phyloP scores from a whole-genome alignment of 2,888 invertebrate genomes.

The Liposcelis brunnea region DNA sequence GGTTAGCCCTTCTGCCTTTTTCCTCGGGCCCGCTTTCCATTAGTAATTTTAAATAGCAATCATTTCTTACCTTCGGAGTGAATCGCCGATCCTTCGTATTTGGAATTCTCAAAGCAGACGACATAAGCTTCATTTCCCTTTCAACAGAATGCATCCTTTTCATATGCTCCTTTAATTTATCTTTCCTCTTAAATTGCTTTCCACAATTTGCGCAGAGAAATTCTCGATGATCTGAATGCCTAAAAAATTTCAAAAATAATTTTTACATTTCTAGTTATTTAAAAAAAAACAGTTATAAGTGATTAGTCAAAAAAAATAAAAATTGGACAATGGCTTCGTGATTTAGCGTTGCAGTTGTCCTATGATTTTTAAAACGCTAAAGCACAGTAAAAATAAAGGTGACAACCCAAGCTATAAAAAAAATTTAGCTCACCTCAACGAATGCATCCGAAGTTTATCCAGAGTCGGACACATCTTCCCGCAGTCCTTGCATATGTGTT shows the following conservation, averaged over 20 bases:
- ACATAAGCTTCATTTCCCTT: conserved; percentile 17
- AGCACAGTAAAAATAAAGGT: conserved; percentile 7
- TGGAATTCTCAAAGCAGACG: too few relatives aligned
- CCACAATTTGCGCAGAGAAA: conserved; percentile 62
- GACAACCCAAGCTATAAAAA: conserved; percentile 8
- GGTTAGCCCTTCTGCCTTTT: too few relatives aligned
- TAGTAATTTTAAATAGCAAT: too few relatives aligned
- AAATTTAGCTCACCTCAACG: conserved; percentile 31
- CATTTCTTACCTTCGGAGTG: conserved; percentile 34
- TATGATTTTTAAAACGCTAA: too few relatives aligned
- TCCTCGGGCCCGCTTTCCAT: too few relatives aligned
- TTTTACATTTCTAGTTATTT: neutral
- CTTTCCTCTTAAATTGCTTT: conserved; percentile 58
- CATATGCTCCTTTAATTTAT: conserved; percentile 54
- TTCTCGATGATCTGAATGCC: conserved; percentile 43
- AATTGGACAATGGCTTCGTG: too few relatives aligned
- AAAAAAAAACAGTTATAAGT: neutral
- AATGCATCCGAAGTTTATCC: conserved; percentile 54
- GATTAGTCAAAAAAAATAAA: too few relatives aligned
- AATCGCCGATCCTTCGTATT: conserved; percentile 31
- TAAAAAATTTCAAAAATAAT: conserved; percentile 15
- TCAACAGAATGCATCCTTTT: conserved; percentile 45
- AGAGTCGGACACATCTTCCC: conserved; percentile 48
- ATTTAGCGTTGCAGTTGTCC: too few relatives aligned
- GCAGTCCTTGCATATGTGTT: conserved; percentile 49